A percentile compares a stretch with the other conserved stretches of the same genome.
Evolutionary conservation across 2,797 vertebrate species (phyloP).

Genomic region (Rhincodon typus): DNA sequence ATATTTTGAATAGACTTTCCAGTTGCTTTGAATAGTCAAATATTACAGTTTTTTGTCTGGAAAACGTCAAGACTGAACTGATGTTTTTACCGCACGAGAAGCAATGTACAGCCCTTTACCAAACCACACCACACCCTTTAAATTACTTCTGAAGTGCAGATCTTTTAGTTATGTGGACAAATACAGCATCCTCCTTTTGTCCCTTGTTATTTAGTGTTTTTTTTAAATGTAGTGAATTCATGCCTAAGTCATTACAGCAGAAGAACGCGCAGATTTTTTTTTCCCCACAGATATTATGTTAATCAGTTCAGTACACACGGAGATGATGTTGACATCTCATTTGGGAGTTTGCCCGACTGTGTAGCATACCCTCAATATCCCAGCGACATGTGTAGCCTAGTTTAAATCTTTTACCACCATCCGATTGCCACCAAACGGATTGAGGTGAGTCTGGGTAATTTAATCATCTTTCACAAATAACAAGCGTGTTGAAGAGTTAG

Average conservation of each 20-base stretch:
- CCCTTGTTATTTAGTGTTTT: too few species aligned
- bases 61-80: not conserved
- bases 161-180: not conserved
- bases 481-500: not conserved
- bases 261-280: not conserved
- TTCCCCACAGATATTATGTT: too few species aligned
- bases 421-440: not conserved
- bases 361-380: not conserved
- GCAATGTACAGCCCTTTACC: not conserved
- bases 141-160: not conserved
- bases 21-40: not conserved
- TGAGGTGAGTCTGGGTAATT: not conserved
- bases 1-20: not conserved
- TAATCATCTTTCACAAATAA: not conserved
- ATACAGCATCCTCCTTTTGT: too few species aligned
- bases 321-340: not conserved
- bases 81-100: not conserved
- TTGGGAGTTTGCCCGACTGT: not conserved
- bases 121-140: not conserved
- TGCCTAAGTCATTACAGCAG: too few species aligned
- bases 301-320: not conserved
- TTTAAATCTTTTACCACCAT: not conserved
- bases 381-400: not conserved
- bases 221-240: too few species aligned
- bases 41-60: not conserved